Evolutionary conservation across 2,797 vertebrate genomes (phyloP), one percentile per base, ranked within the genome.

Genomic region (Eupleurogrammus muticus): DNA sequence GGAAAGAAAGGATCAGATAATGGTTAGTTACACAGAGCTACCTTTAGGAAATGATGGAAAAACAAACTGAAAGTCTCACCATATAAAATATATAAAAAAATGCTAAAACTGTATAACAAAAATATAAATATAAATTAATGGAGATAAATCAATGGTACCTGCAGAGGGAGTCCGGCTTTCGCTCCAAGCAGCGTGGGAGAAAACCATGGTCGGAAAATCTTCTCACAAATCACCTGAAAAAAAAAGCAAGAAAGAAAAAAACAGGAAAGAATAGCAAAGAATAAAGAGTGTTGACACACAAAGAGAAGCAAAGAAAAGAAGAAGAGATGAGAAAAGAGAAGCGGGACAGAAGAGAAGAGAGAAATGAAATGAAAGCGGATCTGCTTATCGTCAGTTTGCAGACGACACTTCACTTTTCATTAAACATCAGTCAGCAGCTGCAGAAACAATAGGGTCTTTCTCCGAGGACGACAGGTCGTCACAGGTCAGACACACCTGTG

Each of bases 151-250:
- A 14, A 3, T 9, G 8, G 0, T 4, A 89, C 88, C 94, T 95
- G 95, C 19, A 96, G 93, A 0, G 93, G 94, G 23, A 92, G 81
- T 9, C 92, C 93, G 4, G 94, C 53, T 24, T 91, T 87, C 0
- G 91, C 80, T 9, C 93, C 93, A 12, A 93, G 80, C 66, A 95
- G 90, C 0, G 90, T 84, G 0, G 95, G 93, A 66, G 95, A 95
- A 71, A 99, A 97, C 97, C 97, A 98, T 1, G 86, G 94, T 4
- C 95, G 90, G 86, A 99, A 98, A 80, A 99, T 99, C 91, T 99
- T 99, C 92, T 98, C 96, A 91, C 98, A 99, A 46, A 99, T 95
- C 56, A 98, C 97, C 98, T 99, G 90, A 70, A 17, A 53, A 34
- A 52, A 44, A 44, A 44, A 7, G 1, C 14, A 42, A 42, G 14